These are phyloP conservation scores for Volucella zonaria DNA, from an alignment of 2,888 invertebrate genomes.

Conservation along the genomic window DNA sequence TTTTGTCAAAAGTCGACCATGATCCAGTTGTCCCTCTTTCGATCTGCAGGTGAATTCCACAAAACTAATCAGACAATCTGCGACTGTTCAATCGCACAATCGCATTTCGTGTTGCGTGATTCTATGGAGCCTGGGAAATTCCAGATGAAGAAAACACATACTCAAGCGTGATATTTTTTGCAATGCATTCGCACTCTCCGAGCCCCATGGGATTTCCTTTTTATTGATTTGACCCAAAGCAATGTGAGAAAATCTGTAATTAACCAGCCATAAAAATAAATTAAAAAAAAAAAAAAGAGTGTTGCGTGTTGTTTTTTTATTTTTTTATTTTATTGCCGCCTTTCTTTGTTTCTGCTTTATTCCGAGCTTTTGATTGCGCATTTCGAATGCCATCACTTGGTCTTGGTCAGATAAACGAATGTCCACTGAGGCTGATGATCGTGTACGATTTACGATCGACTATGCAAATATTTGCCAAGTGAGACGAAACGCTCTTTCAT, in stretches of 20 bases:
- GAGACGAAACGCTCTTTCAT: conserved; percentile 70
- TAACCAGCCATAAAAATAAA: conserved; percentile 55
- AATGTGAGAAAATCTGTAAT: conserved; percentile 69
- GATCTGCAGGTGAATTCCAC: neutral
- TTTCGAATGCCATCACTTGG: conserved; percentile 69
- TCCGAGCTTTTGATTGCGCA: conserved; percentile 69
- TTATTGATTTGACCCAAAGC: conserved; percentile 70
- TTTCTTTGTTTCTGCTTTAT: conserved; percentile 48
- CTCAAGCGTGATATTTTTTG: conserved; percentile 1
- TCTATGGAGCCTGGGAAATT: conserved; percentile 17
- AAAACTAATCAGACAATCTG: conserved; percentile 1
- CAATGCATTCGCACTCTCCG: conserved; percentile 42
- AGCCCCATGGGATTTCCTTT: conserved; percentile 42
- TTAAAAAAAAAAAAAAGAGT: conserved; percentile 27
- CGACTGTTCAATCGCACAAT: conserved; percentile 42
- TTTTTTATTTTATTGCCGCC: conserved; percentile 30
- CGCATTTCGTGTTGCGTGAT: neutral
- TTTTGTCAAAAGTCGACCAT: too few relatives aligned
- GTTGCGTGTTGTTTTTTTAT: conserved; percentile 12
- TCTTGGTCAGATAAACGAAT: conserved; percentile 65
- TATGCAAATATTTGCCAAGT: conserved; percentile 73
- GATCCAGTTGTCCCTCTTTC: neutral
- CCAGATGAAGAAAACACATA: too few relatives aligned
- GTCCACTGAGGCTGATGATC: conserved; percentile 69
- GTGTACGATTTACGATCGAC: conserved; percentile 71